Evolutionary conservation across 2,797 vertebrate species (phyloP).

Genomic region (Scleropages formosus): DNA sequence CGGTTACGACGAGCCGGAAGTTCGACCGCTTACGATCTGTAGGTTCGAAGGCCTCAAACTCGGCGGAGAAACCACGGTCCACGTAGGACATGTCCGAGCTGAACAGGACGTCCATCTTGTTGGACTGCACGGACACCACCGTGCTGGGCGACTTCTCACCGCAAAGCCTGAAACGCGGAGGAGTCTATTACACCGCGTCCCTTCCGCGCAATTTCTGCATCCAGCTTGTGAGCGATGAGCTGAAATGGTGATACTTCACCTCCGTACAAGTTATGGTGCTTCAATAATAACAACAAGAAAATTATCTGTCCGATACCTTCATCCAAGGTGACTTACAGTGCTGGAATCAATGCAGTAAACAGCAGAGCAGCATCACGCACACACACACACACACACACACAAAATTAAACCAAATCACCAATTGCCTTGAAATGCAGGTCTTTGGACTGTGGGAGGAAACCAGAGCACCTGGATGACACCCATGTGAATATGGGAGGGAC

Average conservation of each 20-base stretch:
- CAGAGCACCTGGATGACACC: too few species aligned
- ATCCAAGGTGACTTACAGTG: too few species aligned
- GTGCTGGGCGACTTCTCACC: conserved; percentile 58
- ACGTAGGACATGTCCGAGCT: conserved; percentile 79
- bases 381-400: too few species aligned
- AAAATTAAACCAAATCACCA: too few species aligned
- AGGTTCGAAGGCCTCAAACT: conserved; percentile 79
- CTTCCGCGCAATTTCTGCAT: not conserved
- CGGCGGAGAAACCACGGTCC: conserved; percentile 76
- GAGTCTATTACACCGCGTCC: not conserved
- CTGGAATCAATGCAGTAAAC: too few species aligned
- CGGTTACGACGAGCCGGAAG: too few species aligned
- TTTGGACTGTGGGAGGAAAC: too few species aligned
- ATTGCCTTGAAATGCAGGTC: too few species aligned
- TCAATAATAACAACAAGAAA: not conserved
- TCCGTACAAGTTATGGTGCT: not conserved
- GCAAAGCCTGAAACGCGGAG: conserved; percentile 71
- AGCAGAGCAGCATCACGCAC: too few species aligned
- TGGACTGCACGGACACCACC: conserved; percentile 67
- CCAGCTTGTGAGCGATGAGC: too few species aligned
- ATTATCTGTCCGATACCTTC: too few species aligned
- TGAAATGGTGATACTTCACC: not conserved
- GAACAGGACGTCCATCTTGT: conserved; percentile 69
- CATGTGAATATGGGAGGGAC: too few species aligned
- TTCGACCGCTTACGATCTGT: conserved; percentile 77